Evolutionary conservation across 2,888 invertebrate genomes (phyloP).

Genomic region (Amphipoea lucens): DNA sequence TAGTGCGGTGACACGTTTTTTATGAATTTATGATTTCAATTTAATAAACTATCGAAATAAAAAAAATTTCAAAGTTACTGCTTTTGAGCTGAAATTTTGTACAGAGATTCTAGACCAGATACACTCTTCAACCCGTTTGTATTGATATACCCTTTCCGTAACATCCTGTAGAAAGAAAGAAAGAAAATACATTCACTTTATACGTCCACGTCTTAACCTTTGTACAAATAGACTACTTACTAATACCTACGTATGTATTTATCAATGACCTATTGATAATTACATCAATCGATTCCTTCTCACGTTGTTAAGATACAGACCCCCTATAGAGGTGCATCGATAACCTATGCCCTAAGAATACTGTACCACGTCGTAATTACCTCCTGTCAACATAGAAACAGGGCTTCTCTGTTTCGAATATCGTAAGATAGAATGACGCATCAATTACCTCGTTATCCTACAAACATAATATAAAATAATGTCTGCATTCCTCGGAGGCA

Average conservation of each 20-base stretch:
- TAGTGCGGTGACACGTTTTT: no score
- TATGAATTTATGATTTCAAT: no score
- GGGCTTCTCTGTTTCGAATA: background rate
- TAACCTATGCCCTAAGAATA: slow-evolving; percentile 39
- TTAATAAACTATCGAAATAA: no score
- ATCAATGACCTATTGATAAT: slow-evolving; percentile 1
- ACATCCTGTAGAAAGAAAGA: no score
- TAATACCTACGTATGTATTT: background rate
- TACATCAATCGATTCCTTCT: slow-evolving; percentile 24
- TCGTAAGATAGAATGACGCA: slow-evolving; percentile 18
- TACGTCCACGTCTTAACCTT: background rate
- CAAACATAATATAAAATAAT: background rate
- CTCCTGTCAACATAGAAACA: slow-evolving; percentile 18
- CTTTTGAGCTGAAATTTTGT: no score
- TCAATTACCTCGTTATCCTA: slow-evolving; percentile 2
- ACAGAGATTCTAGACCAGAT: no score
- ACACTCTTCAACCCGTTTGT: no score
- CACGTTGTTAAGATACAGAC: slow-evolving; percentile 44
- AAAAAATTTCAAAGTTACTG: no score
- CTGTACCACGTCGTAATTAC: slow-evolving; percentile 17
- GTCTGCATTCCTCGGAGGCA: slow-evolving; percentile 17
- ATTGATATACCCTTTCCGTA: no score
- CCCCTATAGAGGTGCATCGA: slow-evolving; percentile 47
- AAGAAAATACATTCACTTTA: no score
- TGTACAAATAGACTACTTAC: background rate